phyloP scores from a whole-genome alignment of 2,113 vertebrate genomes.

The Cryptomyrus ogoouensis region DNA sequence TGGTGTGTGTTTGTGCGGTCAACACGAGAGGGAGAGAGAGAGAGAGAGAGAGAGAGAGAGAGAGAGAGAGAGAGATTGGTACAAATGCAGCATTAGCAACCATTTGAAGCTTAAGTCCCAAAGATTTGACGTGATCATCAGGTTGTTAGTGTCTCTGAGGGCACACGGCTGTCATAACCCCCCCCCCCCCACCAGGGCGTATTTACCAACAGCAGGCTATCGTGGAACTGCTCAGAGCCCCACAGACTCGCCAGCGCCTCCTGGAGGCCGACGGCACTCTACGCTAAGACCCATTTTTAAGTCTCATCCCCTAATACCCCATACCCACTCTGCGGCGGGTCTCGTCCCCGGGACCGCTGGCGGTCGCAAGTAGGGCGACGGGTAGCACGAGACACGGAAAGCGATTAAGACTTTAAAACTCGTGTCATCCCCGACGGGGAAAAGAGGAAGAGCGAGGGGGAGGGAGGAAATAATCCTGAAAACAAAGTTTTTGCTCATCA shows the following conservation, averaged over 20 bases:
- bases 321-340: background rate
- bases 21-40: background rate
- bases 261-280: background rate
- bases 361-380: background rate
- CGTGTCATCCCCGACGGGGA: background rate
- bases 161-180: no score
- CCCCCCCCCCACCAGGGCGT: background rate
- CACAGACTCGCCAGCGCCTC: background rate
- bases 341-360: background rate
- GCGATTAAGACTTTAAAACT: conserved; percentile 20
- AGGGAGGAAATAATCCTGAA: conserved; percentile 3
- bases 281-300: background rate
- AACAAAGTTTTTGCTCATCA: conserved; percentile 22
- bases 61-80: background rate
- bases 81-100: conserved; percentile 27
- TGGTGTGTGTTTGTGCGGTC: background rate
- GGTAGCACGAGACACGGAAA: background rate
- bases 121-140: conserved; percentile 28
- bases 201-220: background rate
- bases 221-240: background rate
- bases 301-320: conserved; percentile 14
- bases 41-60: background rate
- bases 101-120: conserved; percentile 20
- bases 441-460: background rate
- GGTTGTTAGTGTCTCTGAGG: conserved; percentile 9